phyloP scores from a whole-genome alignment of 2,113 vertebrate genomes.

The Leptocoma aspasia region DNA sequence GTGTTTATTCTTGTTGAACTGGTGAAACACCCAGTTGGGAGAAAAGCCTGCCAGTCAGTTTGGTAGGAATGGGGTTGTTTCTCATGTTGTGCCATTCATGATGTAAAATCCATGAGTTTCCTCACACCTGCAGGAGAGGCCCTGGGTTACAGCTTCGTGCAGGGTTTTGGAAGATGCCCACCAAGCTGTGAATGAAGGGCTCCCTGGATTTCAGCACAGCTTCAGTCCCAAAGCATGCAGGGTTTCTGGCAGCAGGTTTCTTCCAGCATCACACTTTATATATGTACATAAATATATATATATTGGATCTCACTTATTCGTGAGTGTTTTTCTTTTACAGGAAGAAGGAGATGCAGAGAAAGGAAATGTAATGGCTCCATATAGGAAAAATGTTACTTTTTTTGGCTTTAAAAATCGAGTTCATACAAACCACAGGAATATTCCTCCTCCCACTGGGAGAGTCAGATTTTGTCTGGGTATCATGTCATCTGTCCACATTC shows the following conservation, averaged over 20 bases:
- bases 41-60: neutral
- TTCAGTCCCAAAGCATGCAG: conserved; percentile 19
- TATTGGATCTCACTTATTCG: conserved; percentile 24
- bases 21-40: neutral
- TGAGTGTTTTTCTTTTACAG: conserved; percentile 43
- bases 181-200: neutral
- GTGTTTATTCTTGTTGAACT: neutral
- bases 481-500: conserved; percentile 57
- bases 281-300: conserved; percentile 32
- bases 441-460: conserved; percentile 45
- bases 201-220: conserved; percentile 16
- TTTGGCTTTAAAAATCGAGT: conserved; percentile 61
- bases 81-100: neutral
- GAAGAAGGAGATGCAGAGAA: conserved; percentile 50
- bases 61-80: neutral
- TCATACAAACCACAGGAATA: conserved; percentile 47
- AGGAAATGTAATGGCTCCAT: conserved; percentile 58
- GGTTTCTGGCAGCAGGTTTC: conserved; percentile 54
- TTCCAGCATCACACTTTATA: conserved; percentile 37
- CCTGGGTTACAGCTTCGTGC: neutral
- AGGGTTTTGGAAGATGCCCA: neutral
- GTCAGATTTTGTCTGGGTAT: conserved; percentile 63
- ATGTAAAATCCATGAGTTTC: neutral
- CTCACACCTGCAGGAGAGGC: neutral
- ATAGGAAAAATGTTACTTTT: conserved; percentile 60